phyloP scores from a whole-genome alignment of 2,888 invertebrate species.

The Tuta absoluta region DNA sequence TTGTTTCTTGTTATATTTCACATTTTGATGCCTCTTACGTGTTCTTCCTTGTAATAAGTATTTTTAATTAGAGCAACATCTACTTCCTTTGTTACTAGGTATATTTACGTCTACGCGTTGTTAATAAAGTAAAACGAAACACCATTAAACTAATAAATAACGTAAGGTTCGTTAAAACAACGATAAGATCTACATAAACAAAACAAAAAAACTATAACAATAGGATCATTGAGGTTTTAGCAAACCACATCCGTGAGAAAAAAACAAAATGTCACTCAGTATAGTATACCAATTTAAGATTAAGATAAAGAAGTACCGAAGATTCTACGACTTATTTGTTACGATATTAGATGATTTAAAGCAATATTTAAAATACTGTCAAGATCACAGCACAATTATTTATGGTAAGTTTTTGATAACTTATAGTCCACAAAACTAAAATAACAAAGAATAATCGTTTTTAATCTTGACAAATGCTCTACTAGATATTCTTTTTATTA shows the following conservation, averaged over 20 bases:
- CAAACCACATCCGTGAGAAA: slow-evolving; percentile 10
- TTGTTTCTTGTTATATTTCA: no score
- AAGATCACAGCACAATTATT: background rate
- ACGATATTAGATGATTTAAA: background rate
- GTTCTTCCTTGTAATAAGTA: no score
- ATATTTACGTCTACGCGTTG: background rate
- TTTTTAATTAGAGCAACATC: background rate
- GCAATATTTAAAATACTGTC: background rate
- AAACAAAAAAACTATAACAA: slow-evolving; percentile 8
- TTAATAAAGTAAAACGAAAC: background rate
- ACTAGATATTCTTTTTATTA: background rate
- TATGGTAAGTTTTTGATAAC: background rate
- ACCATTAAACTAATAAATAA: slow-evolving; percentile 3
- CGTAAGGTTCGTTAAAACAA: background rate
- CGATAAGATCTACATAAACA: background rate
- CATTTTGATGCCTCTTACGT: background rate
- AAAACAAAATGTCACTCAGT: background rate
- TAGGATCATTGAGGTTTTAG: background rate
- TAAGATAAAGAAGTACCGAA: background rate
- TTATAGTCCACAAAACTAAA: background rate
- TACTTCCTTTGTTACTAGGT: background rate
- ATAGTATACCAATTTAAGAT: background rate
- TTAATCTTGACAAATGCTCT: background rate
- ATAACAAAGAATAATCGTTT: background rate
- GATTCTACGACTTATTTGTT: background rate